Base-by-base conservation (phyloP, 2,888 invertebrate genomes). In the Ectemnius continuus region DNA sequence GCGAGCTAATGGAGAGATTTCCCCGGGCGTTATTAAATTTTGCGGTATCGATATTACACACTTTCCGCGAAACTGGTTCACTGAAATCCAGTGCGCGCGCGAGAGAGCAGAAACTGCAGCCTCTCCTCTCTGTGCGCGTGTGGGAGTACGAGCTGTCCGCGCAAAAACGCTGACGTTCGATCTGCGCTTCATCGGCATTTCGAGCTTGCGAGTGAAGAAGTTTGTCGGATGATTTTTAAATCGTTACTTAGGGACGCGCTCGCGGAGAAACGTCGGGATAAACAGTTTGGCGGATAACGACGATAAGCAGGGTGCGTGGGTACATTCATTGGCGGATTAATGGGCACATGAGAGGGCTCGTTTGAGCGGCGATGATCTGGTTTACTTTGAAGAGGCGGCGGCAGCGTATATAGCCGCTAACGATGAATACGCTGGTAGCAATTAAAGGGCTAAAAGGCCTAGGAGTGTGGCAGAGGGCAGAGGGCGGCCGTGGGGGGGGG, bases 381-480 rank as follows among this genome's bases (percentile, higher is more conserved):
- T 83, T 83, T 83, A 81, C 81, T 80, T 83, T 83, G 83, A 83
- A 83, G 76, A 71, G 81, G 69, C 76, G 73, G 66, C 64, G 71
- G 36, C 36, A 36, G 36, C 36, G 36, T 36, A 36, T 73, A 69
- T 75, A 79, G 80, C 80, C 79, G 74, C 76, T 79, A 80, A 75
- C 78, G 80, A 75, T 79, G 78, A 78, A 86, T 81, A 78, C 80
- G 73, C 76, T 70, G 85, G 77, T 80, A 81, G 86, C 86, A 86
- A 86, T 84, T 84, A 84, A 86, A 85, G 84, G 85, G 85, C 82
- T 82, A 81, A 85, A 83, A 81, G 86, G 83, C 82, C 76, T 75
- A 79, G 80, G 79, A 78, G 81, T 78, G 81, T 75, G 79, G 74
- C 65, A 73, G 73, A 36, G 36, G 36, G 36, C 36, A 36, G 36